phyloP scores from a whole-genome alignment of 2,888 invertebrate genomes.

The Monopis laevigella region DNA sequence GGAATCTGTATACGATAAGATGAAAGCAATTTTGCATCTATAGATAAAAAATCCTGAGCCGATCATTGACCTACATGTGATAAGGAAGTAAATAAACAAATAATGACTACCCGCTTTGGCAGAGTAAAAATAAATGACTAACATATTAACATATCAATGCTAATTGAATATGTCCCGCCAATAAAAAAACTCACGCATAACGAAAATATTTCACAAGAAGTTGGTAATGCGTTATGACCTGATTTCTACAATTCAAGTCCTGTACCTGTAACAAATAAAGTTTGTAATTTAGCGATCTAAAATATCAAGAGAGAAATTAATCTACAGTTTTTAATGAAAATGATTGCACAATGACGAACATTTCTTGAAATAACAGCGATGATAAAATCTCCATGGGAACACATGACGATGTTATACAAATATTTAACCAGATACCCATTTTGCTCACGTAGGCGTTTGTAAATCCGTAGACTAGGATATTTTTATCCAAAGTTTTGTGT shows the following conservation, averaged over 20 bases:
- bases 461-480: slow-evolving; percentile 36
- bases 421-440: slow-evolving; percentile 21
- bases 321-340: no score
- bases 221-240: no score
- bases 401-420: slow-evolving; percentile 26
- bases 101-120: not conserved
- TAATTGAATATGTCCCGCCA: not conserved
- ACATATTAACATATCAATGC: not conserved
- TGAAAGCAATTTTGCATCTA: no score
- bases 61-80: slow-evolving; percentile 4
- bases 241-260: no score
- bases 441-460: slow-evolving; percentile 32
- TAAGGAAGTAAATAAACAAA: slow-evolving; percentile 1
- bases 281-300: no score
- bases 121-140: slow-evolving; percentile 5
- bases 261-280: no score
- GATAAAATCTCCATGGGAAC: slow-evolving; percentile 29
- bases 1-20: no score
- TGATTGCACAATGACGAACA: slow-evolving; percentile 18
- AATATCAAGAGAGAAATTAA: no score
- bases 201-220: no score
- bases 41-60: not conserved
- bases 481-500: slow-evolving; percentile 25
- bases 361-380: slow-evolving; percentile 20
- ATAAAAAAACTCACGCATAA: slow-evolving; percentile 1